Conservation (phyloP, 2,797 vertebrate genomes). For the Ataeniobius toweri region DNA sequence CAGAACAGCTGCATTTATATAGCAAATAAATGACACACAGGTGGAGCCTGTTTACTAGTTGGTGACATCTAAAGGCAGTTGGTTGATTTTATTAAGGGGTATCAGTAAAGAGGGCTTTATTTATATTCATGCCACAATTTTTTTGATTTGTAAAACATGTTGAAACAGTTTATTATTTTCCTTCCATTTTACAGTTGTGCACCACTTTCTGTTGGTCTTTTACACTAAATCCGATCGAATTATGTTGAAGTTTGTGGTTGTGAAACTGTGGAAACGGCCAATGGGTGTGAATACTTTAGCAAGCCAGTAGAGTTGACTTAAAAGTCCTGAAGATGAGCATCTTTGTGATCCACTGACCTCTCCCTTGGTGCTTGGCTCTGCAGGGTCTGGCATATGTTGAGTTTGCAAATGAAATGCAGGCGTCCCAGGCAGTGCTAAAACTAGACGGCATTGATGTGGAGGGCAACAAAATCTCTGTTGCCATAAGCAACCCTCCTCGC, state of each 20-base stretch:
- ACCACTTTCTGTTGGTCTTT: neutral
- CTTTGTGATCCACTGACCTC: conserved; percentile 1
- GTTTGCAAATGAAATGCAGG: conserved; percentile 88
- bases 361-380: conserved; percentile 12
- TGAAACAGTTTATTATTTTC: neutral
- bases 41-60: too few relatives aligned
- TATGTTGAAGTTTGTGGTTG: neutral
- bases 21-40: too few relatives aligned
- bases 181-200: too few relatives aligned
- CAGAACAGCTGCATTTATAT: too few relatives aligned
- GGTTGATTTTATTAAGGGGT: neutral
- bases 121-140: too few relatives aligned
- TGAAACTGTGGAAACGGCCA: neutral
- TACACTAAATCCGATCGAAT: neutral
- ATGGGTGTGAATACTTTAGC: neutral
- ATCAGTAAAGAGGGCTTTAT: neutral
- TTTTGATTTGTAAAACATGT: neutral
- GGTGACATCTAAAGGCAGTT: too few relatives aligned
- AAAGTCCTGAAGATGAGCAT: neutral
- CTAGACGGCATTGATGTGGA: conserved; percentile 88
- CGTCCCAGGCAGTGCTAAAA: conserved; percentile 92
- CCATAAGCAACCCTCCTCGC: conserved; percentile 94
- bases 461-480: conserved; percentile 88
- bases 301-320: conserved; percentile 12
- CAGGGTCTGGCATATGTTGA: conserved; percentile 98